A percentile compares a stretch with the other conserved stretches of the same genome.
Conservation (phyloP, 2,797 vertebrate genomes). For the Myotis planiceps region DNA sequence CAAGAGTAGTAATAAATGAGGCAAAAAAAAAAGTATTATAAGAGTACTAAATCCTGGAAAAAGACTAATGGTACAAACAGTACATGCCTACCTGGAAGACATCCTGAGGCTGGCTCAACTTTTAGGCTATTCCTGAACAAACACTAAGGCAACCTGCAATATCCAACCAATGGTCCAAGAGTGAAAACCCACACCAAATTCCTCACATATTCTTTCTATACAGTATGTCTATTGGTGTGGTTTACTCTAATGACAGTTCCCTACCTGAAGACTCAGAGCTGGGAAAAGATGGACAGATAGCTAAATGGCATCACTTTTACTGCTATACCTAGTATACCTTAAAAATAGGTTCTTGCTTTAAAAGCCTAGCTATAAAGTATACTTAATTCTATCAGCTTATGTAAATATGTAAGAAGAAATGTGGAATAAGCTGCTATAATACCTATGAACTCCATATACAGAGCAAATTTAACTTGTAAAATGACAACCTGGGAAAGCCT, state of each 20-base stretch:
- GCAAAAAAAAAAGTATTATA: background rate
- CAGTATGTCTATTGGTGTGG: background rate
- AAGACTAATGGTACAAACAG: background rate
- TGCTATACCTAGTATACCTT: background rate
- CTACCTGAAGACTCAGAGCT: background rate
- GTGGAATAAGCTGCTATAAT: background rate
- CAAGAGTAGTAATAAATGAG: background rate
- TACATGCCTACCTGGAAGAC: background rate
- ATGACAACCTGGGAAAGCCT: background rate
- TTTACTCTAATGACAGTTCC: background rate
- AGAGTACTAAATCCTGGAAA: background rate
- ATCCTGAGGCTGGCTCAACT: background rate
- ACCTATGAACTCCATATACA: background rate
- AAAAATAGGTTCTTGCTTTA: background rate
- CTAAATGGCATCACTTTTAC: background rate
- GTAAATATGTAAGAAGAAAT: background rate
- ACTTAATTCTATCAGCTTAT: background rate
- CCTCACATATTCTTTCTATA: background rate
- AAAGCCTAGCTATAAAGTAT: background rate
- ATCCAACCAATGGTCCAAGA: background rate
- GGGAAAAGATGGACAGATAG: background rate
- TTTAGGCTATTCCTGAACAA: background rate
- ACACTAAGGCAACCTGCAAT: background rate
- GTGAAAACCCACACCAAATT: background rate
- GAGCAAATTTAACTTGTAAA: conserved; percentile 26